These are phyloP conservation scores for Hucho hucho DNA, from an alignment of 2,113 vertebrate genomes.

Conservation along the genomic window DNA sequence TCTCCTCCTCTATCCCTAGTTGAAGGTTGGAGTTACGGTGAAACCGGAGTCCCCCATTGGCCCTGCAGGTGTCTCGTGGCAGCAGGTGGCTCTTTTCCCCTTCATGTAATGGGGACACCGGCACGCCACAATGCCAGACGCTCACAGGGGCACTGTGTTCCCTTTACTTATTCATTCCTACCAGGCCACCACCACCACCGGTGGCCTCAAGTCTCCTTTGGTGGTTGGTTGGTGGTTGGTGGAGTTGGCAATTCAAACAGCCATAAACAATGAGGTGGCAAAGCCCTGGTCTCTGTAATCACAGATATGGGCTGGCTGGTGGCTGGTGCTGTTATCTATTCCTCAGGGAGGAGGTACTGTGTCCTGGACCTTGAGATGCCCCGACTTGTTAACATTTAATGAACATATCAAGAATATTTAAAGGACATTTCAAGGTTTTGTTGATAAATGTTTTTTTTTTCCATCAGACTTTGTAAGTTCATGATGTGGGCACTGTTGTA, in stretches of 20 bases:
- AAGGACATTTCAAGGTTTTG: background rate
- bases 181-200: conserved; percentile 2
- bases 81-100: conserved; percentile 36
- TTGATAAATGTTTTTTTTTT: conserved; percentile 34
- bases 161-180: conserved; percentile 64
- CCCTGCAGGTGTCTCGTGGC: conserved; percentile 31
- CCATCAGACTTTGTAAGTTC: conserved; percentile 38
- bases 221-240: background rate
- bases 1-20: conserved; percentile 12
- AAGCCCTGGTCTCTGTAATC: background rate
- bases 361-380: background rate
- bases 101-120: conserved; percentile 40
- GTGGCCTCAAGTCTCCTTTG: background rate
- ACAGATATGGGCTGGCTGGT: background rate
- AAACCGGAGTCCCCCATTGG: conserved; percentile 45
- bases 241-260: background rate
- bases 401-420: background rate
- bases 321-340: background rate
- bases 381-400: background rate
- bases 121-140: conserved; percentile 47
- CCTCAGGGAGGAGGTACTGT: background rate
- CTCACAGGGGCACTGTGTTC: conserved; percentile 60
- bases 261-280: background rate
- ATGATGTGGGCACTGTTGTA: conserved; percentile 30
- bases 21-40: conserved; percentile 10